Percentiles rank a stretch among this genome's conserved stretches.
Conservation (phyloP, 2,113 vertebrate species). For the Varanus salvator region DNA sequence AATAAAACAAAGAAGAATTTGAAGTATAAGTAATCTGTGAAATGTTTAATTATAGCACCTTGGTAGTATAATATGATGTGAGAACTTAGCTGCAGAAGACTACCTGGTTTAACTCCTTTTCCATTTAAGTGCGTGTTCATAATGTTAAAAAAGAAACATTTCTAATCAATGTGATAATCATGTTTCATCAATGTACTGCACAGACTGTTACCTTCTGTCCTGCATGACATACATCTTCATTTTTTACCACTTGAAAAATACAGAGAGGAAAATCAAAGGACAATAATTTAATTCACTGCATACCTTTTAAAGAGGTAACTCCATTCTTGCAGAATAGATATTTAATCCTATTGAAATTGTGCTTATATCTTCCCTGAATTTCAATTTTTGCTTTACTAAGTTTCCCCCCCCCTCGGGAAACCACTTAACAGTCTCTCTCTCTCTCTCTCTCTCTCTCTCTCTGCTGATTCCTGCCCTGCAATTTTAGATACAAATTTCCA, state of each 20-base stretch:
- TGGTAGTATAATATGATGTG: conserved; percentile 19
- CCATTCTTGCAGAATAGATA: conserved; percentile 35
- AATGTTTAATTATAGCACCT: conserved; percentile 27
- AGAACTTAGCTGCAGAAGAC: neutral
- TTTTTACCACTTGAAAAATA: conserved; percentile 44
- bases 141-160: neutral
- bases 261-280: conserved; percentile 11
- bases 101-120: conserved; percentile 26
- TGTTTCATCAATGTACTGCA: neutral
- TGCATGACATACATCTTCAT: conserved; percentile 31
- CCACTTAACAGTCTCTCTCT: conserved; percentile 3
- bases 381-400: conserved; percentile 39
- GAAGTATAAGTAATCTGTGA: neutral
- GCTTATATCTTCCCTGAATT: conserved; percentile 12
- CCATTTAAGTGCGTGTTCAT: neutral
- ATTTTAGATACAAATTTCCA: conserved; percentile 39
- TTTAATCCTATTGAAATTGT: conserved; percentile 31
- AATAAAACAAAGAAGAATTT: conserved; percentile 20
- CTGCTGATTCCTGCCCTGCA: conserved; percentile 31
- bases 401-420: conserved; percentile 15
- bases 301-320: conserved; percentile 40
- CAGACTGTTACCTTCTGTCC: conserved; percentile 26
- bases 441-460: neutral
- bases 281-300: conserved; percentile 26
- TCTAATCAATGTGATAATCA: neutral